A percentile compares a stretch with the other conserved stretches of the same genome.
Evolutionary conservation across 2,797 vertebrate genomes (phyloP).

Genomic region (Lophotriccus pileatus): DNA sequence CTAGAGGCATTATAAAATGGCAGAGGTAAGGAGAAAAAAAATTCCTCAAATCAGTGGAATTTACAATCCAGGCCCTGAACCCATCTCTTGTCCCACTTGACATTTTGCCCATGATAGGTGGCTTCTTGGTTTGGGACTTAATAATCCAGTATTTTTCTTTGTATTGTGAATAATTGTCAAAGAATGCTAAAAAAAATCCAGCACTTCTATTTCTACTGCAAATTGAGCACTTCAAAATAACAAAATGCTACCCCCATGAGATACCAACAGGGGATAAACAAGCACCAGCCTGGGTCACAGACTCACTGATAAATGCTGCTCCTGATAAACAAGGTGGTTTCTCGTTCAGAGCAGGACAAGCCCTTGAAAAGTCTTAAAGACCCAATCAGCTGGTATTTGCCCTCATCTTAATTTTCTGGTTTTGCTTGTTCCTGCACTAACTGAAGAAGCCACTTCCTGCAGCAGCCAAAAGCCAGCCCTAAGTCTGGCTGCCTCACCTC

Average conservation of each 20-base stretch:
- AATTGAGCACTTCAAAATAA: neutral
- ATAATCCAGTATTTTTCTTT: neutral
- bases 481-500: neutral
- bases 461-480: neutral
- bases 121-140: neutral
- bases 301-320: neutral
- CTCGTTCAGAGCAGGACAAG: neutral
- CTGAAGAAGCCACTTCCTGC: neutral
- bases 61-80: neutral
- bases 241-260: neutral
- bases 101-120: neutral
- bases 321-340: neutral
- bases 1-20: neutral
- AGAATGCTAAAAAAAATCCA: neutral
- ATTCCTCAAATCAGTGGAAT: neutral
- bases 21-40: neutral
- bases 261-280: neutral
- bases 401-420: neutral
- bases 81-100: neutral
- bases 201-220: neutral
- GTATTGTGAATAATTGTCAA: neutral
- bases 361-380: neutral
- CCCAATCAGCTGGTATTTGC: neutral
- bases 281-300: neutral
- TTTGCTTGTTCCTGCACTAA: neutral